These are phyloP conservation scores for Scaptomyza polygonia DNA, from an alignment of 2,888 invertebrate genomes.

Conservation along the genomic window DNA sequence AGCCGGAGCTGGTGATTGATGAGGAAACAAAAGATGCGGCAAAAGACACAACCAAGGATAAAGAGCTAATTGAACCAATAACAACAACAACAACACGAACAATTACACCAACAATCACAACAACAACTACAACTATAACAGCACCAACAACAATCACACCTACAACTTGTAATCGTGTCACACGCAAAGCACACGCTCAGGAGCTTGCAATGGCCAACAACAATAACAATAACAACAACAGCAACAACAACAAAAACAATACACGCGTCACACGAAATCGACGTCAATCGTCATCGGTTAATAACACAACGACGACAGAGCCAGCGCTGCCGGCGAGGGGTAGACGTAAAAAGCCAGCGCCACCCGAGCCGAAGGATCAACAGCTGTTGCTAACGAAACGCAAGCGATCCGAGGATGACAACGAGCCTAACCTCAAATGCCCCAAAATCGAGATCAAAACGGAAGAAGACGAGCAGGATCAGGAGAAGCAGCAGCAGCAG, in stretches of 20 bases:
- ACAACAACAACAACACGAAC: no score
- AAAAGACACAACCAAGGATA: slow-evolving; percentile 52
- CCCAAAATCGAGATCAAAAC: slow-evolving; percentile 70
- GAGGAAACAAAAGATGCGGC: slow-evolving; percentile 51
- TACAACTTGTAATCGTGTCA: slow-evolving; percentile 75
- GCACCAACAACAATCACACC: slow-evolving; percentile 34
- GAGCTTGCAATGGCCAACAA: slow-evolving; percentile 66
- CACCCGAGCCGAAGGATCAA: slow-evolving; percentile 45
- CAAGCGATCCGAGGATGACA: slow-evolving; percentile 74
- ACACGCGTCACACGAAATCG: slow-evolving; percentile 82
- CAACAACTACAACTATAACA: no score
- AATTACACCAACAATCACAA: slow-evolving; percentile 31
- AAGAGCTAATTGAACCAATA: slow-evolving; percentile 9
- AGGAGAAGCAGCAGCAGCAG: slow-evolving; percentile 14
- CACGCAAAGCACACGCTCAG: slow-evolving; percentile 81
- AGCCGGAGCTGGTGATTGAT: slow-evolving; percentile 27
- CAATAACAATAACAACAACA: slow-evolving; percentile 68
- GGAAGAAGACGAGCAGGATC: slow-evolving; percentile 42
- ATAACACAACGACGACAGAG: slow-evolving; percentile 16
- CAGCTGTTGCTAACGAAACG: slow-evolving; percentile 62
- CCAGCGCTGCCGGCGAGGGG: slow-evolving; percentile 61
- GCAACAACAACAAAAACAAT: slow-evolving; percentile 47
- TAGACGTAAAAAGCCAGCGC: slow-evolving; percentile 53
- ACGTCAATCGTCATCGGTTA: slow-evolving; percentile 57
- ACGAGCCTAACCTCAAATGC: slow-evolving; percentile 68